A percentile compares a stretch with the other conserved stretches of the same genome.
Evolutionary conservation across 2,797 vertebrate species (phyloP).

Genomic region (Arnoldichthys spilopterus): DNA sequence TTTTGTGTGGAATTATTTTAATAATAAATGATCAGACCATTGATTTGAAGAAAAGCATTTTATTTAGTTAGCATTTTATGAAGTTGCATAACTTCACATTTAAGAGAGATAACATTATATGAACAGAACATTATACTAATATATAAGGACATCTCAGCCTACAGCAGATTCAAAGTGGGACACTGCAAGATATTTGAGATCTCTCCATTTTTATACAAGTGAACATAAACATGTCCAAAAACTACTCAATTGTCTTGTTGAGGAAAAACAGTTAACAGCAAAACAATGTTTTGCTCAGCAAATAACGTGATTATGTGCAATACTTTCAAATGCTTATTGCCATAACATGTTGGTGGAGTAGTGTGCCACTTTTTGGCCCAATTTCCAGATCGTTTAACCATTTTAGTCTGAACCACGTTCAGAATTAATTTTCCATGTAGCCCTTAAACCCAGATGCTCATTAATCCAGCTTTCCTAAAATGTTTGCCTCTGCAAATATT

Average conservation of each 20-base stretch:
- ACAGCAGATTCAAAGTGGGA: conserved; percentile 60
- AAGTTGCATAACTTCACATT: conserved; percentile 68
- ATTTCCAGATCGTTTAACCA: conserved; percentile 13
- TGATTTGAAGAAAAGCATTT: conserved; percentile 74
- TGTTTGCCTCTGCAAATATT: conserved; percentile 34
- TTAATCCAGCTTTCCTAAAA: conserved; percentile 50
- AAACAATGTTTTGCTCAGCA: conserved; percentile 64
- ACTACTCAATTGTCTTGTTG: conserved; percentile 19
- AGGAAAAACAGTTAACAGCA: conserved; percentile 45
- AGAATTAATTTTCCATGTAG: conserved; percentile 29
- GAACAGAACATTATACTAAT: conserved; percentile 71
- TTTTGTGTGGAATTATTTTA: neutral
- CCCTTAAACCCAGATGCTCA: conserved; percentile 56
- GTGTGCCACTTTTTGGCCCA: conserved; percentile 7
- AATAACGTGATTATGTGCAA: conserved; percentile 57
- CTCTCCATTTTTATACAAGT: conserved; percentile 55
- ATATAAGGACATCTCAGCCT: conserved; percentile 72
- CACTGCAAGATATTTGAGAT: conserved; percentile 58
- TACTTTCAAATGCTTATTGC: conserved; percentile 68
- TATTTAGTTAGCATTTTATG: conserved; percentile 71
- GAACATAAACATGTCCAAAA: conserved; percentile 62
- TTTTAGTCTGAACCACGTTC: neutral
- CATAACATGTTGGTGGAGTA: conserved; percentile 57
- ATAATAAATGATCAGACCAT: neutral
- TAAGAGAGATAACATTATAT: conserved; percentile 67